A percentile compares a stretch with the other conserved stretches of the same genome.
phyloP scores from a whole-genome alignment of 2,797 vertebrate species.

The Galago senegalensis region DNA sequence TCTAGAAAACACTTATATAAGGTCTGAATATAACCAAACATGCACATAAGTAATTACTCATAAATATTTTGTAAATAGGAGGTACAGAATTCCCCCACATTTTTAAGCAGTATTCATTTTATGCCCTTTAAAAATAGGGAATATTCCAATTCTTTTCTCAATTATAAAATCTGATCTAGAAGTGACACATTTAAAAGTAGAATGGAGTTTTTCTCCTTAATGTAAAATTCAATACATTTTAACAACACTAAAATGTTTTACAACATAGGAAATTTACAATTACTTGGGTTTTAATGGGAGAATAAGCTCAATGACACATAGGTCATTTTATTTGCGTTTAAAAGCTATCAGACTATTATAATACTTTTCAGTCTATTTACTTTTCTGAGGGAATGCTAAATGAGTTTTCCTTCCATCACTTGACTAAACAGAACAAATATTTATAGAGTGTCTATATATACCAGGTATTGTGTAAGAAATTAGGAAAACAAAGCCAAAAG shows the following conservation, averaged over 20 bases:
- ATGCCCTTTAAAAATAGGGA: slow-evolving; percentile 1
- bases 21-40: not conserved
- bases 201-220: slow-evolving; percentile 36
- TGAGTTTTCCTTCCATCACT: slow-evolving; percentile 33
- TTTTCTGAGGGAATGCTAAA: slow-evolving; percentile 13
- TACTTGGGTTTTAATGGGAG: not conserved
- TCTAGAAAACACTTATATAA: not conserved
- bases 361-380: slow-evolving; percentile 21
- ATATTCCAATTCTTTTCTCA: slow-evolving; percentile 50
- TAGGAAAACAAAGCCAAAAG: slow-evolving; percentile 56
- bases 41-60: not conserved
- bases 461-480: not conserved
- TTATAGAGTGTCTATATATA: not conserved
- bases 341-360: not conserved
- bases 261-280: slow-evolving; percentile 10
- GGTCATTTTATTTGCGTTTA: not conserved
- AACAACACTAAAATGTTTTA: slow-evolving; percentile 18
- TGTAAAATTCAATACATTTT: not conserved
- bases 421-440: slow-evolving; percentile 60
- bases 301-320: slow-evolving; percentile 1
- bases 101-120: slow-evolving; percentile 46
- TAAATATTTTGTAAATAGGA: not conserved
- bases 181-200: slow-evolving; percentile 48
- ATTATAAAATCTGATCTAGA: slow-evolving; percentile 47
- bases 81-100: not conserved